Evolutionary conservation across 92 coral and sea anemone species (phyloP), one percentile per base, ranked within the genome.

Genomic region (Porites rus): DNA sequence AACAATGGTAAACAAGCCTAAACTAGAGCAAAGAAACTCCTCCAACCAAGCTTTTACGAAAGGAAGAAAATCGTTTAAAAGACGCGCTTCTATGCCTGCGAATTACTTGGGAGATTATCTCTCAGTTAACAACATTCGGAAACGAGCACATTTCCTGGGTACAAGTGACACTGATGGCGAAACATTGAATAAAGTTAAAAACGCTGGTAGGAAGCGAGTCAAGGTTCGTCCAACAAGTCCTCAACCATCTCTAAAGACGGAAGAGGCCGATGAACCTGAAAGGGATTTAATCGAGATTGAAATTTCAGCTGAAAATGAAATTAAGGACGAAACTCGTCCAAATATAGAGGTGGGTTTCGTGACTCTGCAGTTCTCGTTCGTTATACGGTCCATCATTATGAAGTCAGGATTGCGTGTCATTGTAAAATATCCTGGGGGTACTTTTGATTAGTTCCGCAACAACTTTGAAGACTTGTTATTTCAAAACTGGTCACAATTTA

Each of bases 111-210:
- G 50, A 5, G 53, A 74, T 21, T 83, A 60, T 64, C 69, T 83
- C 8, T 83, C 87, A 1, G 87, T 83, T 12, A 83, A 83, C 65
- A 83, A 65, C 63, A 83, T 83, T 43, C 52, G 87, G 13, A 83
- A 74, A n/a, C 64, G 87, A 10, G 80, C 87, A 9, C 58, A 70
- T 10, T 31, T 21, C 19, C 43, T 65, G n/a, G 18, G 51, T 73
- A 51, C 73, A 13, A 64, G 0, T 24, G 87, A 73, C 10, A 60
- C 80, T 3, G 80, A 73, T 8, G 71, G 52, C 65, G 69, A 51
- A 1, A 69, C 21, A 12, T 31, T 31, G 11, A 17, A 10, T 1
- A 81, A n/a, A 81, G 77, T 63, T 31, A 81, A 81, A 81, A 81
- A 54, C 58, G 54, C 76, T 13, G 51, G 75, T 38, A 76, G 86